Conservation (phyloP, 2,113 vertebrate species). For the Ploceus nigricollis region DNA sequence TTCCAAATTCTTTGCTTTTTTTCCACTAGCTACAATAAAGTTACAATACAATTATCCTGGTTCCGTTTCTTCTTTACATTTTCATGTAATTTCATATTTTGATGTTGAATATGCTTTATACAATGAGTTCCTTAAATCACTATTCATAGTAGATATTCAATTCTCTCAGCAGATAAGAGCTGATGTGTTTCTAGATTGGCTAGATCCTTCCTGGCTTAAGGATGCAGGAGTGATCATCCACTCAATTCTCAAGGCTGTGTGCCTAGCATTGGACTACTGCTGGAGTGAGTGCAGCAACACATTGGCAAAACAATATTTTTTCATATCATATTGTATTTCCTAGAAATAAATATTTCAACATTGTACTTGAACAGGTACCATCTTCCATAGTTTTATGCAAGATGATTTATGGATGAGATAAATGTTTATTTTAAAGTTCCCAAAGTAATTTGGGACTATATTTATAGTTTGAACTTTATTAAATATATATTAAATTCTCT, state of each 20-base stretch:
- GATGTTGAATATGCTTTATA: not conserved
- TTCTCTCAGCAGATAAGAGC: not conserved
- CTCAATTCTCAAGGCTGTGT: not conserved
- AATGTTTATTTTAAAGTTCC: not conserved
- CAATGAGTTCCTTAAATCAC: not conserved
- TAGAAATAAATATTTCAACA: not conserved
- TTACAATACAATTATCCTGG: not conserved
- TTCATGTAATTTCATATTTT: not conserved
- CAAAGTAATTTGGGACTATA: not conserved
- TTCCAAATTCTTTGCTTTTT: not conserved
- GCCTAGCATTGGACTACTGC: not conserved
- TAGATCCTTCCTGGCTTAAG: not conserved
- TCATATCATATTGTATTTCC: not conserved
- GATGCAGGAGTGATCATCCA: not conserved
- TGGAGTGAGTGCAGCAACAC: not conserved
- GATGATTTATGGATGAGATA: not conserved
- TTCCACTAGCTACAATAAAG: not conserved
- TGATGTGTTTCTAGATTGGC: not conserved
- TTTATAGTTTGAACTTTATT: not conserved
- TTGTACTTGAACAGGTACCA: not conserved
- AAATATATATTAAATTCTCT: not conserved
- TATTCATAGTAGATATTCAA: not conserved
- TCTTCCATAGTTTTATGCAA: not conserved
- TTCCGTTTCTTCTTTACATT: not conserved
- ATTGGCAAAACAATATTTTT: not conserved